Percentiles rank a stretch among this genome's conserved stretches.
Conservation (phyloP, 2,888 invertebrate genomes). For the Augiades crinisus region DNA sequence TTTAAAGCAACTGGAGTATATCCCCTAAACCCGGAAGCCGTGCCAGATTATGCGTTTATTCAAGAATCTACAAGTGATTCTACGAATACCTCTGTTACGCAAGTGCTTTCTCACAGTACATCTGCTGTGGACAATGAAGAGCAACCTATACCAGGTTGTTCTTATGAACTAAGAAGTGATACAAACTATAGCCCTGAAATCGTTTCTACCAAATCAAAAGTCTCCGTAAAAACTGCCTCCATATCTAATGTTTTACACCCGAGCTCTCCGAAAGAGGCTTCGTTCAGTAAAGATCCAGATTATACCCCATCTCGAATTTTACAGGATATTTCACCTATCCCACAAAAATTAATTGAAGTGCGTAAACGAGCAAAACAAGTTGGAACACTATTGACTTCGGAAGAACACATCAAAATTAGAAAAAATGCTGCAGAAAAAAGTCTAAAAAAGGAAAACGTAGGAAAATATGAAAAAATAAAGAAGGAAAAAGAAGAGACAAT, state of each 20-base stretch:
- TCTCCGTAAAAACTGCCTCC: background rate
- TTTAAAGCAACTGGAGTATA: slow-evolving; percentile 38
- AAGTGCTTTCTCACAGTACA: slow-evolving; percentile 1
- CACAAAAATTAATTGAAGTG: slow-evolving; percentile 26
- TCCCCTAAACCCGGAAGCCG: slow-evolving; percentile 36
- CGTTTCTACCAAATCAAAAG: no score
- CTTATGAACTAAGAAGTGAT: no score
- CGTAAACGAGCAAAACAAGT: slow-evolving; percentile 29
- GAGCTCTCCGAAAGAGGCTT: background rate
- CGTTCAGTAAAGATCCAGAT: background rate
- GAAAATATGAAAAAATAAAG: background rate
- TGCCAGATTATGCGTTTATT: slow-evolving; percentile 33
- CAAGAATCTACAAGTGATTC: background rate
- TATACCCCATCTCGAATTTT: slow-evolving; percentile 26
- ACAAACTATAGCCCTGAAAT: no score
- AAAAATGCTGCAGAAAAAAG: slow-evolving; percentile 7
- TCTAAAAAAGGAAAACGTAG: slow-evolving; percentile 12
- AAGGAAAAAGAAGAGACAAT: background rate
- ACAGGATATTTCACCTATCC: slow-evolving; percentile 25
- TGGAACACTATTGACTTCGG: slow-evolving; percentile 27
- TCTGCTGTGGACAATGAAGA: background rate
- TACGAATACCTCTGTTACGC: background rate
- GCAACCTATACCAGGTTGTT: no score
- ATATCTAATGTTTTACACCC: background rate
- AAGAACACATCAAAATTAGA: slow-evolving; percentile 26